phyloP scores from a whole-genome alignment of 2,797 vertebrate species.

The Microctenopoma steveboyesi region DNA sequence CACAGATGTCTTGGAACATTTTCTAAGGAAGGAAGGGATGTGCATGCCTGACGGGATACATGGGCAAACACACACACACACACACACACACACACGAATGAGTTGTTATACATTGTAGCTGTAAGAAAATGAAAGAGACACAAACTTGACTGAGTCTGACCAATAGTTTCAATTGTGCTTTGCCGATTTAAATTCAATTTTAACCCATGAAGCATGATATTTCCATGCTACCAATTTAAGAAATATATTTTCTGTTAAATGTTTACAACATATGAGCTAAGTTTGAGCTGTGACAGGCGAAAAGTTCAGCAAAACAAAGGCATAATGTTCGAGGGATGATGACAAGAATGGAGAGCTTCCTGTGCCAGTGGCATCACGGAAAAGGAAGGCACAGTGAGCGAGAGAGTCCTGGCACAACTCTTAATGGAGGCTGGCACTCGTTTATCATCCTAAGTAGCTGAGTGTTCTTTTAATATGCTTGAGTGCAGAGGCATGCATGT shows the following conservation, averaged over 20 bases:
- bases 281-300: slow-evolving; percentile 17
- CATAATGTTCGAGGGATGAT: slow-evolving; percentile 9
- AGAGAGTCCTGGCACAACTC: slow-evolving; percentile 40
- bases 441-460: slow-evolving; percentile 76
- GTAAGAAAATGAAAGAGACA: slow-evolving; percentile 35
- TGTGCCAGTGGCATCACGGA: slow-evolving; percentile 21
- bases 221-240: neutral
- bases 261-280: neutral
- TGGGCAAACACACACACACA: slow-evolving; percentile 19
- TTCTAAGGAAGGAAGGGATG: slow-evolving; percentile 35
- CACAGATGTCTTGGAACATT: slow-evolving; percentile 45
- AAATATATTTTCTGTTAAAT: neutral
- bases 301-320: slow-evolving; percentile 22
- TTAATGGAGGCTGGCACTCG: slow-evolving; percentile 52
- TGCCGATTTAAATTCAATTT: neutral
- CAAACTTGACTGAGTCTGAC: slow-evolving; percentile 27
- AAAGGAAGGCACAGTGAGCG: neutral
- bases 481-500: slow-evolving; percentile 59
- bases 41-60: slow-evolving; percentile 19
- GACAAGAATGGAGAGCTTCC: slow-evolving; percentile 29
- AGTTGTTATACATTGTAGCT: slow-evolving; percentile 56
- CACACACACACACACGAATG: slow-evolving; percentile 27
- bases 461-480: slow-evolving; percentile 73
- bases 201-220: neutral
- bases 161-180: neutral